phyloP scores from a whole-genome alignment of 37 sponge, comb jelly and placozoan genomes.

The Aplysina aerophoba region DNA sequence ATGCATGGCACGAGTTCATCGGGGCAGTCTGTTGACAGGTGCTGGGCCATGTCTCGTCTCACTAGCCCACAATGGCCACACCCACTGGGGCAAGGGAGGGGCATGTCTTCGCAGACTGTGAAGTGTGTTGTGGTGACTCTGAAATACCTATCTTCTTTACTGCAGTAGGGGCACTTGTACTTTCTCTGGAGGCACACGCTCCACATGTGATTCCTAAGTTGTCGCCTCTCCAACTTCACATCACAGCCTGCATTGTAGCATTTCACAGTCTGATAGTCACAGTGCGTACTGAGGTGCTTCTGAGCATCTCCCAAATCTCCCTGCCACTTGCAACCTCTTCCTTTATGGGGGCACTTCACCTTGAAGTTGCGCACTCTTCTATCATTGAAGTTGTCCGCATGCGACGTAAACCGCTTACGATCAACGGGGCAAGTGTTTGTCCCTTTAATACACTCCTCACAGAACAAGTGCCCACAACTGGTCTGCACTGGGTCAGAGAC shows the following conservation, averaged over 20 bases:
- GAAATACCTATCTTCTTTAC: not conserved
- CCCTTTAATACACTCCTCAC: not conserved
- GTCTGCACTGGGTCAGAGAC: not conserved
- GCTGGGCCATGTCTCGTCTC: conserved; percentile 31
- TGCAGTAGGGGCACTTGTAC: conserved; percentile 16
- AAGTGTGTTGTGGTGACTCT: not conserved
- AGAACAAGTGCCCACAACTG: conserved; percentile 15
- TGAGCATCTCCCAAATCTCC: conserved; percentile 31
- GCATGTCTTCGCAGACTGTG: not conserved
- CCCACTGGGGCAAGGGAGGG: conserved; percentile 27
- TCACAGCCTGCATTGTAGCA: not conserved
- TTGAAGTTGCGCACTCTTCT: conserved; percentile 15
- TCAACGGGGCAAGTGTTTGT: not conserved
- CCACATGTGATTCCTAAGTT: not conserved
- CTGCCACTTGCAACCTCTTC: conserved; percentile 46
- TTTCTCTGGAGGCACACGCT: not conserved
- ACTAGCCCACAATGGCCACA: not conserved
- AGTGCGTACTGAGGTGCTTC: not conserved
- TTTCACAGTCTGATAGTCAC: not conserved
- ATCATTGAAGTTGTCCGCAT: conserved; percentile 2
- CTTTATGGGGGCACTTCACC: conserved; percentile 25
- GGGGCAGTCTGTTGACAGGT: conserved; percentile 28
- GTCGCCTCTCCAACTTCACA: no score
- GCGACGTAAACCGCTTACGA: no score
- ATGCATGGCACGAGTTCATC: conserved; percentile 40